Conservation (phyloP, 2,888 invertebrate species). For the Listrodromus nycthemerus region DNA sequence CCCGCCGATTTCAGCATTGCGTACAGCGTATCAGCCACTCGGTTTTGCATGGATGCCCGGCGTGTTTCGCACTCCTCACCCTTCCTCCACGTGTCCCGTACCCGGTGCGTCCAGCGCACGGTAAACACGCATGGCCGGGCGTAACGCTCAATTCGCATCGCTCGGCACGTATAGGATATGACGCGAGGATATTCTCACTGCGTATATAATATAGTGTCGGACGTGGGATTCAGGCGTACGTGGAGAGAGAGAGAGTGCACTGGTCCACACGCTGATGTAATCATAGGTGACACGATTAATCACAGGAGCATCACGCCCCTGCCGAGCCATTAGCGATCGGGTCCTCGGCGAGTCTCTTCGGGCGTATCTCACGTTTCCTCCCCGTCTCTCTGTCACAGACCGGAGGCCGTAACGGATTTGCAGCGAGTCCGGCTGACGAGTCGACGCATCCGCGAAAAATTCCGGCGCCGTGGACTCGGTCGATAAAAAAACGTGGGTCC, state of each 20-base stretch:
- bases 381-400: conserved; percentile 36
- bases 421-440: conserved; percentile 42
- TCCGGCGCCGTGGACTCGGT: conserved; percentile 12
- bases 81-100: conserved; percentile 53
- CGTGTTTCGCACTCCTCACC: conserved; percentile 12
- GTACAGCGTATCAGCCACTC: conserved; percentile 37
- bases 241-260: conserved; percentile 4
- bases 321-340: conserved; percentile 78
- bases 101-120: conserved; percentile 62
- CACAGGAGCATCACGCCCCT: conserved; percentile 78
- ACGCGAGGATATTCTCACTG: conserved; percentile 31
- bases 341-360: conserved; percentile 51
- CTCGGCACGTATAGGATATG: conserved; percentile 67
- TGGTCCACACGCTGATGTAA: conserved; percentile 75
- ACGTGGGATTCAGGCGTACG: background rate
- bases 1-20: conserved; percentile 20
- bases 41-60: conserved; percentile 45
- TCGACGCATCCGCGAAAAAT: conserved; percentile 40
- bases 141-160: conserved; percentile 73
- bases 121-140: conserved; percentile 75
- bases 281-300: conserved; percentile 82
- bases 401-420: conserved; percentile 52
- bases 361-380: conserved; percentile 46
- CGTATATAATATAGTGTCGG: conserved; percentile 67
- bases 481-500: background rate